A percentile compares a stretch with the other conserved stretches of the same genome.
phyloP scores from a whole-genome alignment of 2,797 vertebrate genomes.

The Gallinago stenura region DNA sequence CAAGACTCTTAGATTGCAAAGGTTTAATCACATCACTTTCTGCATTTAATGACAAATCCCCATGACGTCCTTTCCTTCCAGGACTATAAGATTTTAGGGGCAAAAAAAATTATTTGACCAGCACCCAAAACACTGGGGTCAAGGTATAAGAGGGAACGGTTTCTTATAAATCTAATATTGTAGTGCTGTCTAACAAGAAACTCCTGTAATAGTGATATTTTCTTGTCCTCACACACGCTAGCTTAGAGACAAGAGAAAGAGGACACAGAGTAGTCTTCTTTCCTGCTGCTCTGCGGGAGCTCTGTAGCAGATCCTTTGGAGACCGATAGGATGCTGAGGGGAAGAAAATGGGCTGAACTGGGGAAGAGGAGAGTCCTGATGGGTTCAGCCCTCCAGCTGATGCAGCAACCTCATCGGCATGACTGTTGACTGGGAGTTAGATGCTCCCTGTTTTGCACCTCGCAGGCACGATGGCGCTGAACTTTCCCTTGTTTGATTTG shows the following conservation, averaged over 20 bases:
- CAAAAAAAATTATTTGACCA: not conserved
- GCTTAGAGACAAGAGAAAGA: not conserved
- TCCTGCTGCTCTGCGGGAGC: not conserved
- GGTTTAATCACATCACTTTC: not conserved
- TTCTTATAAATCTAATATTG: not conserved
- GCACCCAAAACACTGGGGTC: not conserved
- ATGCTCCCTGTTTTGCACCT: not conserved
- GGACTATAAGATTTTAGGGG: not conserved
- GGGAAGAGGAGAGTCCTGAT: not conserved
- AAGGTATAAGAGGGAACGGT: accelerated
- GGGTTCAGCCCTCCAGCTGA: not conserved
- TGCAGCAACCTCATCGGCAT: accelerated
- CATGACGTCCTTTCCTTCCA: not conserved
- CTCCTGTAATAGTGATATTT: not conserved
- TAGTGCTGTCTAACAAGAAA: not conserved
- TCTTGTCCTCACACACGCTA: not conserved
- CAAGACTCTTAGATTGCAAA: not conserved
- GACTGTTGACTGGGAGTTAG: not conserved
- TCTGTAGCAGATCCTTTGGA: not conserved
- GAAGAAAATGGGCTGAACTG: not conserved
- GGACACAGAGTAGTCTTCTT: not conserved
- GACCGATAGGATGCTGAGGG: not conserved
- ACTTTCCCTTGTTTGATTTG: not conserved
- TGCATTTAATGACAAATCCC: not conserved
- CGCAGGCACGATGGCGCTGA: not conserved